A percentile compares a stretch with the other conserved stretches of the same genome.
phyloP scores from a whole-genome alignment of 2,797 vertebrate species.

The Bovichtus diacanthus region DNA sequence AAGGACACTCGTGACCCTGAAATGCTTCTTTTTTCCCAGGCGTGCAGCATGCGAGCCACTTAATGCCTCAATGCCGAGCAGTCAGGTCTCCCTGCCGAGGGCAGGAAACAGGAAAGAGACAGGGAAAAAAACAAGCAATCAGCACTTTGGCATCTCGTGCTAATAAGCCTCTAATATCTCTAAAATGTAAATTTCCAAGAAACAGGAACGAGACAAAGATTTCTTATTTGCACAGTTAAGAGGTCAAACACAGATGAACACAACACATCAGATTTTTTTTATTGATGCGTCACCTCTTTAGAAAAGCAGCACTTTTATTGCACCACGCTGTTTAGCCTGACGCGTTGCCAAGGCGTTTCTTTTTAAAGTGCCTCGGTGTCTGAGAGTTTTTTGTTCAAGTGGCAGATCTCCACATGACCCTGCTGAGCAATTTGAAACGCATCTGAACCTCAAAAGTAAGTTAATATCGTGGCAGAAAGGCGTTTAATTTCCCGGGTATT shows the following conservation, averaged over 20 bases:
- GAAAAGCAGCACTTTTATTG: neutral
- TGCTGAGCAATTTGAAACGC: no score
- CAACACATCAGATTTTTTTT: no score
- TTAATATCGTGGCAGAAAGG: neutral
- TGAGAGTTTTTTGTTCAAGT: neutral
- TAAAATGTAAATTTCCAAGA: neutral
- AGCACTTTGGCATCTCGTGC: conserved; percentile 11
- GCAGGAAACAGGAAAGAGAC: conserved; percentile 23
- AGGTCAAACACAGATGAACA: neutral
- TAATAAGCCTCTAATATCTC: neutral
- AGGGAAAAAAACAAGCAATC: conserved; percentile 18
- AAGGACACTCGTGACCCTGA: conserved; percentile 12
- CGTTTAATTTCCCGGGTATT: conserved; percentile 9
- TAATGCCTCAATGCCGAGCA: neutral
- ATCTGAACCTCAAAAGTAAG: neutral
- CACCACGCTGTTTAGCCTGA: no score
- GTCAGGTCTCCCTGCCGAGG: conserved; percentile 11
- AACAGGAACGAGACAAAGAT: neutral
- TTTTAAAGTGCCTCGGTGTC: no score
- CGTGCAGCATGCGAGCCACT: neutral
- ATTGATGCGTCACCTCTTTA: neutral
- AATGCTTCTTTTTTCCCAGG: neutral
- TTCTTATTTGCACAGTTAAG: neutral
- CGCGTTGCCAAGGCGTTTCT: no score
- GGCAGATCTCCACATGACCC: no score